Conservation (phyloP, 2,797 vertebrate genomes). For the Avahi laniger region DNA sequence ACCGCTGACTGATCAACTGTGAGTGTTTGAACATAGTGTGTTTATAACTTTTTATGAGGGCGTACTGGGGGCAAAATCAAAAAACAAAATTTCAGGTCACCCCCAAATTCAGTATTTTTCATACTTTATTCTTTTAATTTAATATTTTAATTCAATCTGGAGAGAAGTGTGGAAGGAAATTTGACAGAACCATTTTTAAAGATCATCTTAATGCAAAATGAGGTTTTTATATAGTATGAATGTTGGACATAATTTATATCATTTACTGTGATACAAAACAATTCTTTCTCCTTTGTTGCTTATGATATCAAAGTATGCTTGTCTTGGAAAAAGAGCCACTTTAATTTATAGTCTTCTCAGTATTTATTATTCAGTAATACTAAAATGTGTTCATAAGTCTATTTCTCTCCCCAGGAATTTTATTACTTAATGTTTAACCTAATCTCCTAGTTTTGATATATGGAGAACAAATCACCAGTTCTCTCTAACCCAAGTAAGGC, state of each 20-base stretch:
- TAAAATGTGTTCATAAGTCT: background rate
- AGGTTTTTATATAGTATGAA: background rate
- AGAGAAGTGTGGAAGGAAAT: background rate
- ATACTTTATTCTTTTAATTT: background rate
- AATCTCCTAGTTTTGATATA: background rate
- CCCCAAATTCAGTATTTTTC: background rate
- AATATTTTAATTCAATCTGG: background rate
- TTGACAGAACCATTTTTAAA: background rate
- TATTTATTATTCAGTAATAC: background rate
- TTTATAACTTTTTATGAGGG: background rate
- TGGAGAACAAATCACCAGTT: background rate
- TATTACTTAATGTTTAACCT: background rate
- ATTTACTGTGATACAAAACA: background rate
- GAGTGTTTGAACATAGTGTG: background rate
- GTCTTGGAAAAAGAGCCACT: background rate
- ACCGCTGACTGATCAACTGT: background rate
- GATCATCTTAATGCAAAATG: background rate
- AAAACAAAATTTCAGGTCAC: background rate
- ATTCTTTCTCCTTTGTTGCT: background rate
- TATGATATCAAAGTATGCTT: background rate
- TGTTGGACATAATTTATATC: background rate
- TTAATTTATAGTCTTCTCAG: background rate
- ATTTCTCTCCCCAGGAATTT: background rate
- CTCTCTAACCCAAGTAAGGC: background rate
- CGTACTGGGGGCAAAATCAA: background rate